These are phyloP conservation scores for Harpagifer antarcticus DNA, from an alignment of 2,797 vertebrate species.

Conservation along the genomic window DNA sequence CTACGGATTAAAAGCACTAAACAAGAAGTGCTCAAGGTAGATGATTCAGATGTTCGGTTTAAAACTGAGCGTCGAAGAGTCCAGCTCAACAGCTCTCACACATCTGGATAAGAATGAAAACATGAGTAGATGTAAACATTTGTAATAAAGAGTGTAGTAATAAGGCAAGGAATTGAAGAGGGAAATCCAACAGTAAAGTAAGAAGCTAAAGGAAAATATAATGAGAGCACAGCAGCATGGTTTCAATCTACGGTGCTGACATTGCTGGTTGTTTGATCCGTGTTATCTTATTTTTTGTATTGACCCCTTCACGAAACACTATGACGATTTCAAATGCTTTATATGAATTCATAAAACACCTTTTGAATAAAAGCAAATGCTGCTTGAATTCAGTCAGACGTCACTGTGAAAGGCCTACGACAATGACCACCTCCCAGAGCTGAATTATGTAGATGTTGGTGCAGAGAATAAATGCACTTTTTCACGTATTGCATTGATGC, in stretches of 20 bases:
- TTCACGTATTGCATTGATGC: background rate
- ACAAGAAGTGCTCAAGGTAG: background rate
- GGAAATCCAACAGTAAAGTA: background rate
- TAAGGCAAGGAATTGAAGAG: background rate
- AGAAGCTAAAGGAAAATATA: no score
- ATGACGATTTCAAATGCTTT: background rate
- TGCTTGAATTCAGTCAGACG: background rate
- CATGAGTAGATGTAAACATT: background rate
- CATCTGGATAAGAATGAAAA: background rate
- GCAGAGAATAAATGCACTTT: background rate
- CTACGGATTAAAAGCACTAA: constrained; percentile 20
- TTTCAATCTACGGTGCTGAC: background rate
- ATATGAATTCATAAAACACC: background rate
- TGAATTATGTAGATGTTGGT: no score
- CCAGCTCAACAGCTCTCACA: background rate
- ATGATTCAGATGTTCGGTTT: constrained; percentile 16
- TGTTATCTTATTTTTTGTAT: background rate
- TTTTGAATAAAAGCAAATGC: background rate
- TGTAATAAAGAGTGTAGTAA: background rate
- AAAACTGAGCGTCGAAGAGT: background rate
- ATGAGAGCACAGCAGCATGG: no score
- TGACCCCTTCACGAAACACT: background rate
- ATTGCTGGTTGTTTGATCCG: background rate
- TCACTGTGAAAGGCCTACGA: background rate
- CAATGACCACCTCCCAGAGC: background rate